Conservation (phyloP, 2,888 invertebrate species). For the Cheilosia soror region DNA sequence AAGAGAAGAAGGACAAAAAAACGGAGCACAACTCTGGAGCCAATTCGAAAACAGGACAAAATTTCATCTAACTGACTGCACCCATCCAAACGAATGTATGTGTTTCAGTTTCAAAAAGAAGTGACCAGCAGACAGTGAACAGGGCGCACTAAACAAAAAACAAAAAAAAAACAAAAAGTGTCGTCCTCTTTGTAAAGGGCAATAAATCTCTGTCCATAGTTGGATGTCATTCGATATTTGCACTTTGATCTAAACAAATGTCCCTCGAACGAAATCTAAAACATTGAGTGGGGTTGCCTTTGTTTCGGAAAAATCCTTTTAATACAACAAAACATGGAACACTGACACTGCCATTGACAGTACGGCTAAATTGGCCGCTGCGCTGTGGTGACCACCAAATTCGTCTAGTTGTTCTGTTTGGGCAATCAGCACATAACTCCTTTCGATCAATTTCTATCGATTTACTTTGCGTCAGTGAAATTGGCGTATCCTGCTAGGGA, state of each 20-base stretch:
- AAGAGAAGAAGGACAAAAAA: slow-evolving; percentile 9
- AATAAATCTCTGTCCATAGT: slow-evolving; percentile 70
- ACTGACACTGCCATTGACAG: neutral
- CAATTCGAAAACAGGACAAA: neutral
- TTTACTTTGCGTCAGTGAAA: slow-evolving; percentile 67
- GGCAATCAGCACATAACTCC: slow-evolving; percentile 73
- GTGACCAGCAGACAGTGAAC: neutral
- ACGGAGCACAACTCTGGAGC: neutral
- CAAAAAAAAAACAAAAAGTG: neutral
- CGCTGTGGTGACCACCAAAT: slow-evolving; percentile 54
- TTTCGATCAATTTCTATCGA: slow-evolving; percentile 74
- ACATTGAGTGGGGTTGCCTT: slow-evolving; percentile 49
- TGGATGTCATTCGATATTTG: slow-evolving; percentile 73
- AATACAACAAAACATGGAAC: slow-evolving; percentile 26
- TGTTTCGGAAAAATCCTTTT: slow-evolving; percentile 46
- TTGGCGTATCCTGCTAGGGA: slow-evolving; percentile 35
- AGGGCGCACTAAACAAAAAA: neutral
- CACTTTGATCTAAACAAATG: slow-evolving; percentile 75
- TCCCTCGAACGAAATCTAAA: slow-evolving; percentile 46
- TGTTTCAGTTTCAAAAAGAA: slow-evolving; percentile 11
- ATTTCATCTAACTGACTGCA: slow-evolving; percentile 34
- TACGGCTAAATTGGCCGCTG: neutral
- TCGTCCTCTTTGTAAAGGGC: slow-evolving; percentile 51
- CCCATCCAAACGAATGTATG: slow-evolving; percentile 31
- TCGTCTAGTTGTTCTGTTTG: slow-evolving; percentile 67